Base-by-base conservation (phyloP, 2,113 vertebrate species). In the Dendrocopos noguchii region DNA sequence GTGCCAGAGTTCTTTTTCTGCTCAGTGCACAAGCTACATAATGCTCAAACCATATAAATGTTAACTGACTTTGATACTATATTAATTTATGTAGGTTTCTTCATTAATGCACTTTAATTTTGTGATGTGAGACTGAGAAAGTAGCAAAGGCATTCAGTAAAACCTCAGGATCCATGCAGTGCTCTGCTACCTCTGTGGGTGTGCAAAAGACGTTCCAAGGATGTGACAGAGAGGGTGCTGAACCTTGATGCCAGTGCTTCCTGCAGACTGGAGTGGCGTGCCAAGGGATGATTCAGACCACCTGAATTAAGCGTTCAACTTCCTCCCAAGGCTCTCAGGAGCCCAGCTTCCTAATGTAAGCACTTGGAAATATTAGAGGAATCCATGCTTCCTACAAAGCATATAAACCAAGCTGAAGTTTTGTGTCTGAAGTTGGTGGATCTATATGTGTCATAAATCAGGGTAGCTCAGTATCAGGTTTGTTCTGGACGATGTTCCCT, bases 1-100 rank as follows among this genome's bases (percentile, higher is more conserved):
- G 73, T 90, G 88, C 91, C 85, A 89, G 92, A 90, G 82, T 55
- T 78, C 72, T 42, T 93, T 93, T 71, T 67, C 6, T 57, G 66
- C 79, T 93, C 50, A 5, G 4, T 29, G 68, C 44, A 55, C 34
- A n/a, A 88, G 17, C 67, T 53, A 10, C 6, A 4, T 34, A 94
- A 78, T 2, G 1, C 64, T 91, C 0, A 0, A 90, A 77, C 19
- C 10, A 3, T 55, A 6, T 34, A 64, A 83, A 0, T 56, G 82
- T 83, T 64, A 50, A 15, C 33, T 64, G 66, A 64, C 66, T 36
- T 94, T 63, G 68, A 53, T 15, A 57, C 50, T 25, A 5, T 25
- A 20, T 34, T 67, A 75, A 55, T 29, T 46, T n/a, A 68, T 2
- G 28, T 25, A 53, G 36, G 6, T 74, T 85, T 86, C 55, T 71